Conservation (phyloP, 2,888 invertebrate species). For the Nomada ruficornis region DNA sequence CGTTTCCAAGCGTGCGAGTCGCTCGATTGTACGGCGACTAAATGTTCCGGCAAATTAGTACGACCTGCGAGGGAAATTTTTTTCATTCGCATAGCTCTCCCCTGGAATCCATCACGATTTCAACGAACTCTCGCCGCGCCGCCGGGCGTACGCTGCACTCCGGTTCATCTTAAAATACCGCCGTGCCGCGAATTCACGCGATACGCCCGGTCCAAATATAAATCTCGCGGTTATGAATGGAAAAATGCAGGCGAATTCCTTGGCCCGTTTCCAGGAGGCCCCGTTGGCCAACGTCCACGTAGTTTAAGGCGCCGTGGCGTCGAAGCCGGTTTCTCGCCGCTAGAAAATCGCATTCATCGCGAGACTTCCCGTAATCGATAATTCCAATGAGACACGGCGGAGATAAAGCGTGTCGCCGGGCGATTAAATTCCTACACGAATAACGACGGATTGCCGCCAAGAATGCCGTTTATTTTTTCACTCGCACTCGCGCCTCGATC, state of each 20-base stretch:
- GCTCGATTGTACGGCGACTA: not conserved
- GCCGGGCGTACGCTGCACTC: constrained; percentile 26
- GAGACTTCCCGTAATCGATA: constrained; percentile 6
- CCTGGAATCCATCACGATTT: not conserved
- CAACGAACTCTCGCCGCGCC: not conserved
- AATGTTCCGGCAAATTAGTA: no score
- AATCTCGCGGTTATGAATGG: constrained; percentile 80
- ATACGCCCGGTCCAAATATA: constrained; percentile 74
- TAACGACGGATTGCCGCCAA: constrained; percentile 54
- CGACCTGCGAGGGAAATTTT: no score
- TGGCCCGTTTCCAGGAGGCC: constrained; percentile 75
- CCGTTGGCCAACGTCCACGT: constrained; percentile 69
- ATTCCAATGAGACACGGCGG: not conserved
- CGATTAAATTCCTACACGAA: not conserved
- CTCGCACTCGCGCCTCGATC: constrained; percentile 6
- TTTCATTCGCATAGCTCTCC: constrained; percentile 43
- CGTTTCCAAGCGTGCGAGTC: constrained; percentile 20
- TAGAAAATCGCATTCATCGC: constrained; percentile 1
- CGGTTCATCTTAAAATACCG: constrained; percentile 70
- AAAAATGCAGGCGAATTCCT: constrained; percentile 81
- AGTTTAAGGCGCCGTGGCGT: constrained; percentile 65
- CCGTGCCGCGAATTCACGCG: constrained; percentile 70
- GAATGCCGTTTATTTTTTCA: constrained; percentile 29
- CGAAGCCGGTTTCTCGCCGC: constrained; percentile 41
- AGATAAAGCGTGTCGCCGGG: not conserved